These are phyloP conservation scores for Scrobipalpa atriplicella DNA, from an alignment of 2,888 invertebrate genomes.

Conservation along the genomic window DNA sequence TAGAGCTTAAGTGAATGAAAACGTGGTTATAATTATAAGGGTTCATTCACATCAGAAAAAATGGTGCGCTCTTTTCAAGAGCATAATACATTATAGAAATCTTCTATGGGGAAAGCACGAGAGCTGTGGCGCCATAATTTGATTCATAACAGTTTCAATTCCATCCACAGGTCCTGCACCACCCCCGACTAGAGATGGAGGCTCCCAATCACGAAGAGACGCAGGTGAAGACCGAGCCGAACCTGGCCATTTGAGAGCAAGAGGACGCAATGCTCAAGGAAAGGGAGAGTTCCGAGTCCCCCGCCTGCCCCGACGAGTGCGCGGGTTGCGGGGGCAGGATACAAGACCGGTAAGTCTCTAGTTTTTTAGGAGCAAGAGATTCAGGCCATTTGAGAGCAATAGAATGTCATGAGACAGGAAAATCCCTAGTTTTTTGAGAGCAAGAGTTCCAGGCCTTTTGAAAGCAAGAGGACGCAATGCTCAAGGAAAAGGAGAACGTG, in stretches of 20 bases:
- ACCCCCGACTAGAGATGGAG: slow-evolving; percentile 41
- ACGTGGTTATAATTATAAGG: no score
- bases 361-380: no score
- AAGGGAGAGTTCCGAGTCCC: slow-evolving; percentile 82
- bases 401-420: no score
- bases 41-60: no score
- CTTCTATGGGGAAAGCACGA: no score
- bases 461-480: slow-evolving; percentile 79
- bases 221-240: slow-evolving; percentile 46
- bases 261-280: slow-evolving; percentile 86
- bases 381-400: no score
- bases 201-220: slow-evolving; percentile 39
- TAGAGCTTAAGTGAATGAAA: no score
- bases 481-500: slow-evolving; percentile 87
- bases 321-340: slow-evolving; percentile 85
- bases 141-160: not conserved
- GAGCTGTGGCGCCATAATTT: no score
- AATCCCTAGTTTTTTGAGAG: no score
- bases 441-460: slow-evolving; percentile 72
- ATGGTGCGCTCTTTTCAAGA: no score
- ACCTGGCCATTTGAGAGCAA: slow-evolving; percentile 70
- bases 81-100: no score
- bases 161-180: not conserved
- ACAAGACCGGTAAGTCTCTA: slow-evolving; percentile 77
- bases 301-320: slow-evolving; percentile 76